Evolutionary conservation across 2,888 invertebrate genomes (phyloP).

Genomic region (Pterostichus niger): DNA sequence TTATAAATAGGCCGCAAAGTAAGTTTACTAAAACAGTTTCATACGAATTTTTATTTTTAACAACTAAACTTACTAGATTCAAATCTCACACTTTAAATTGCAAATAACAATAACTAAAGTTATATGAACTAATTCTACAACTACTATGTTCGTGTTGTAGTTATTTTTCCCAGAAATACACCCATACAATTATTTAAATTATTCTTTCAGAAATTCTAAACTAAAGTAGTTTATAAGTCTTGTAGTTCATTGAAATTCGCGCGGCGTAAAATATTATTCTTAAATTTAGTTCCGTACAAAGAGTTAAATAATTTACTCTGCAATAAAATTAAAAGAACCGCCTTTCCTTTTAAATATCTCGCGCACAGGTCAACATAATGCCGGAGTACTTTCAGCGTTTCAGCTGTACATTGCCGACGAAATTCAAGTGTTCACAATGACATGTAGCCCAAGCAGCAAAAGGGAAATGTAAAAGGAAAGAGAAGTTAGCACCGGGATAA

Average conservation of each 20-base stretch:
- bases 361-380: constrained; percentile 22
- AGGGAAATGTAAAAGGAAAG: constrained; percentile 21
- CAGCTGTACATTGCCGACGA: not conserved
- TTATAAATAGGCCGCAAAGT: too few species aligned
- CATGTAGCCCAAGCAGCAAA: not conserved
- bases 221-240: constrained; percentile 2
- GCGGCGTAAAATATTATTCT: not conserved
- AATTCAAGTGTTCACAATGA: not conserved
- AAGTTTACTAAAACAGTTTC: too few species aligned
- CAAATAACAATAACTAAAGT: too few species aligned
- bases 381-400: constrained; percentile 19
- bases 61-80: too few species aligned
- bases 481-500: not conserved
- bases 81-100: too few species aligned
- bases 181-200: constrained; percentile 21
- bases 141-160: too few species aligned
- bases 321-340: constrained; percentile 36
- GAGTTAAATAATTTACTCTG: constrained; percentile 45
- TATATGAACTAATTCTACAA: too few species aligned
- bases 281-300: constrained; percentile 36
- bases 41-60: too few species aligned
- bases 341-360: constrained; percentile 19
- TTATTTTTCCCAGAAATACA: not conserved
- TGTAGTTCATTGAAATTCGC: constrained; percentile 12
- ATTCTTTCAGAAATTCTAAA: constrained; percentile 12